A percentile compares a stretch with the other conserved stretches of the same genome.
Conservation (phyloP, 2,113 vertebrate genomes). For the Caranx ignobilis region DNA sequence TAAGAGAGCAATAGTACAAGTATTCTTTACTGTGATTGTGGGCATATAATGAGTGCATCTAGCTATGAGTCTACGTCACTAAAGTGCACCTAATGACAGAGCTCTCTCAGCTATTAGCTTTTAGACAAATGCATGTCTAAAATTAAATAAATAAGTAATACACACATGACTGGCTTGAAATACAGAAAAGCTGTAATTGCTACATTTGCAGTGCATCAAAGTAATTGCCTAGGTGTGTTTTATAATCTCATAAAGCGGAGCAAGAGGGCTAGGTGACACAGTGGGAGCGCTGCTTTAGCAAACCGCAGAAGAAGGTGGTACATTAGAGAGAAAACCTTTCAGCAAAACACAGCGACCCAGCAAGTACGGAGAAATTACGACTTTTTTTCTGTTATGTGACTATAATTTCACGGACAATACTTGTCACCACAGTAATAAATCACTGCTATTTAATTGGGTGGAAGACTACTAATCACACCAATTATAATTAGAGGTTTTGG, state of each 20-base stretch:
- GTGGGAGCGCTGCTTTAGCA: not conserved
- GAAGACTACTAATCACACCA: slow-evolving; percentile 17
- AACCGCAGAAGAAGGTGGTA: not conserved
- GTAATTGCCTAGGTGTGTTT: slow-evolving; percentile 30
- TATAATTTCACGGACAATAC: not conserved
- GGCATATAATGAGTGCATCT: not conserved
- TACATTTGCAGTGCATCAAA: slow-evolving; percentile 28
- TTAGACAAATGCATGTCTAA: slow-evolving; percentile 19
- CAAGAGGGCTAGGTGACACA: slow-evolving; percentile 5
- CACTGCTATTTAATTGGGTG: slow-evolving; percentile 3
- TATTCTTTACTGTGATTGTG: slow-evolving; percentile 3
- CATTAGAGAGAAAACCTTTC: not conserved
- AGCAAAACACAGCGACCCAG: not conserved
- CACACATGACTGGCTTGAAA: slow-evolving; percentile 20
- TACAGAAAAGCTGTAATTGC: slow-evolving; percentile 22
- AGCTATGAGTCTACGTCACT: slow-evolving; percentile 16
- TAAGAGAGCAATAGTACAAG: not conserved
- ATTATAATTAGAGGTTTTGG: not conserved
- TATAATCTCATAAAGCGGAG: slow-evolving; percentile 28
- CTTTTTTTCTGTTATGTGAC: not conserved
- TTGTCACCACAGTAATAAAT: not conserved
- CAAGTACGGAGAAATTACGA: not conserved
- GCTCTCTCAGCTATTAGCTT: slow-evolving; percentile 33
- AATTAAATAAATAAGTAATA: slow-evolving; percentile 3
- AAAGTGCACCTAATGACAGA: slow-evolving; percentile 44